Evolutionary conservation across 2,113 vertebrate genomes (phyloP).

Genomic region (Corythornis vintsioides): DNA sequence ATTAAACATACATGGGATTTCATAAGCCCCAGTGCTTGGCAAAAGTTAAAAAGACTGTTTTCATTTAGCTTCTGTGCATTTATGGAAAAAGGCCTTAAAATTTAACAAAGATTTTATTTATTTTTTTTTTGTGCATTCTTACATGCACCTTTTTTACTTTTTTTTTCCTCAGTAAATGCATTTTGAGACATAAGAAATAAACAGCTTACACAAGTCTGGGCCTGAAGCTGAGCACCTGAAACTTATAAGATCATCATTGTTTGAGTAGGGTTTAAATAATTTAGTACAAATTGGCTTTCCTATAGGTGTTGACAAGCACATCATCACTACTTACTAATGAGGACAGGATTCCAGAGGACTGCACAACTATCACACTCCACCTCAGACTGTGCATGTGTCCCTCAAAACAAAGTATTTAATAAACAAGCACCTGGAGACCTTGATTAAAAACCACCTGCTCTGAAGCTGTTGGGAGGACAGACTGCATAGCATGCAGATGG

Average conservation of each 20-base stretch:
- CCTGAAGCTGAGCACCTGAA: conserved; percentile 62
- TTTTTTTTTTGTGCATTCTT: not conserved
- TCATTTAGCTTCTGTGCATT: not conserved
- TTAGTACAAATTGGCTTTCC: conserved; percentile 67
- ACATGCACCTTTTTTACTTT: not conserved
- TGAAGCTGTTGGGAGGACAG: not conserved
- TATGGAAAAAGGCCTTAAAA: not conserved
- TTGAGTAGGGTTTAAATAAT: conserved; percentile 60
- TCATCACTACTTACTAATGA: conserved; percentile 61
- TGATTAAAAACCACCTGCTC: conserved; percentile 44
- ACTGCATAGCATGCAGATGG: not conserved
- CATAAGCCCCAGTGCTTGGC: not conserved
- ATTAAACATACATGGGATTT: not conserved
- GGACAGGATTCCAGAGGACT: conserved; percentile 31
- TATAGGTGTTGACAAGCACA: conserved; percentile 60
- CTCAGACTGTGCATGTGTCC: not conserved
- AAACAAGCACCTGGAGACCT: conserved; percentile 62
- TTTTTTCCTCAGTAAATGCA: not conserved
- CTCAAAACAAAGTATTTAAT: conserved; percentile 1
- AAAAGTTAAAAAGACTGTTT: not conserved
- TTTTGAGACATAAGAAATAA: conserved; percentile 54
- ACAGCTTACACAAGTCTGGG: conserved; percentile 46
- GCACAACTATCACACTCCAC: not conserved
- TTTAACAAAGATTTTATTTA: not conserved
- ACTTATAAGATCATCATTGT: conserved; percentile 60